Conservation (phyloP, 1,140 invertebrate species). For the Dermatophagoides farinae region DNA sequence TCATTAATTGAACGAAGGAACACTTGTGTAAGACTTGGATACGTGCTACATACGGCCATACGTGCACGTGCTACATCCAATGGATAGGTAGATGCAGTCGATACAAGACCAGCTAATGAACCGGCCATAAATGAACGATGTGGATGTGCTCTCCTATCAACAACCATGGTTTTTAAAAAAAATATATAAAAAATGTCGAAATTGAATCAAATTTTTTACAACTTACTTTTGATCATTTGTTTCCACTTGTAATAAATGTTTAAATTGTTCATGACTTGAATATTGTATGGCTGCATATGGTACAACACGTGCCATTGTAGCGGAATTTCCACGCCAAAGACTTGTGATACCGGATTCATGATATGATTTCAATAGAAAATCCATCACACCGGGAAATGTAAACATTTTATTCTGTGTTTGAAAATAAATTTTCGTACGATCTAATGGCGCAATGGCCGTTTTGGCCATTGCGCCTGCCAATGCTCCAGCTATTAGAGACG, state of each 20-base stretch:
- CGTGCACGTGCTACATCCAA: slow-evolving; percentile 86
- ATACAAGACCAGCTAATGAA: slow-evolving; percentile 77
- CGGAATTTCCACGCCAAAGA: slow-evolving; percentile 90
- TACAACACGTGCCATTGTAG: slow-evolving; percentile 85
- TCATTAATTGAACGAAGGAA: slow-evolving; percentile 55
- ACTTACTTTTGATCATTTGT: slow-evolving; percentile 17
- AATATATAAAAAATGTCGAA: background rate
- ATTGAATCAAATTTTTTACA: background rate
- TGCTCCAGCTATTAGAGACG: slow-evolving; percentile 43
- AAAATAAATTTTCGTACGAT: slow-evolving; percentile 95
- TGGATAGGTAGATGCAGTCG: slow-evolving; percentile 81
- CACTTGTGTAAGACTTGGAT: slow-evolving; percentile 38
- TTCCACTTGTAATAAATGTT: slow-evolving; percentile 51
- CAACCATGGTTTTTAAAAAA: background rate
- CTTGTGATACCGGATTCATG: slow-evolving; percentile 38
- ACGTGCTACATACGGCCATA: slow-evolving; percentile 74
- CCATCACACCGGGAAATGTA: slow-evolving; percentile 48
- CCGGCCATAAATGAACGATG: slow-evolving; percentile 56
- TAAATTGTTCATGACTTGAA: slow-evolving; percentile 88
- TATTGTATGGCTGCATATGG: slow-evolving; percentile 96
- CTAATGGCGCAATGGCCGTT: slow-evolving; percentile 83
- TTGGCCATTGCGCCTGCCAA: slow-evolving; percentile 83
- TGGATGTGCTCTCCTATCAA: slow-evolving; percentile 19
- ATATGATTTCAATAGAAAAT: slow-evolving; percentile 41
- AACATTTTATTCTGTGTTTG: slow-evolving; percentile 54